These are phyloP conservation scores for Aphelinus certus DNA, from an alignment of 1,140 invertebrate genomes.

Conservation along the genomic window DNA sequence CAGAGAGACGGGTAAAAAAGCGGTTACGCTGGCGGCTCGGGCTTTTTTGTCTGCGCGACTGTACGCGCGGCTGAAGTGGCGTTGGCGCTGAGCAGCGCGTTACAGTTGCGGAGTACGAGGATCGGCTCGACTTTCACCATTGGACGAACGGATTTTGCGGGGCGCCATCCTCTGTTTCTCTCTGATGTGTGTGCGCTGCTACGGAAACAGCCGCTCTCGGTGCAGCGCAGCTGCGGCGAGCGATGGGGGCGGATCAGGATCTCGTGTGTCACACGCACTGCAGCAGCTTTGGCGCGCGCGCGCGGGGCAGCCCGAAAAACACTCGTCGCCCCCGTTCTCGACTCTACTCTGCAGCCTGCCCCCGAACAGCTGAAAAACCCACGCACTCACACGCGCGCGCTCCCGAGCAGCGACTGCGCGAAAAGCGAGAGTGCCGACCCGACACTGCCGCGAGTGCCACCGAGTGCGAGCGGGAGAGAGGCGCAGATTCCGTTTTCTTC, in stretches of 20 bases:
- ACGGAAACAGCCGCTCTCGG: no score
- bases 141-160: no score
- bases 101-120: no score
- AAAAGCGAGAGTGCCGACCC: constrained; percentile 17
- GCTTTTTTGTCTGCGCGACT: no score
- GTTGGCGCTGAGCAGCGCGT: no score
- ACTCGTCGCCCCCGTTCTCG: background rate
- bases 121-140: no score
- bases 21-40: no score
- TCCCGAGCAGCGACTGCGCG: background rate
- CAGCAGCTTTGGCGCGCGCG: background rate
- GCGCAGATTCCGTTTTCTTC: background rate
- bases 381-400: background rate
- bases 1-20: no score
- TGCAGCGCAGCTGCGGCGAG: background rate
- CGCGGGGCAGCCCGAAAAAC: constrained; percentile 3
- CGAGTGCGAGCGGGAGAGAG: background rate
- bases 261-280: constrained; percentile 1
- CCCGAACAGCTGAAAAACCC: constrained; percentile 20
- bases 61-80: no score
- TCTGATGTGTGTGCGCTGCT: no score
- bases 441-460: background rate
- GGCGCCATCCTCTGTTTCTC: no score
- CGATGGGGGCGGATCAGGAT: constrained; percentile 13
- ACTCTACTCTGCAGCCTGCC: no score